These are phyloP conservation scores for Gymnorhina tibicen DNA, from an alignment of 2,113 vertebrate species.

Conservation along the genomic window DNA sequence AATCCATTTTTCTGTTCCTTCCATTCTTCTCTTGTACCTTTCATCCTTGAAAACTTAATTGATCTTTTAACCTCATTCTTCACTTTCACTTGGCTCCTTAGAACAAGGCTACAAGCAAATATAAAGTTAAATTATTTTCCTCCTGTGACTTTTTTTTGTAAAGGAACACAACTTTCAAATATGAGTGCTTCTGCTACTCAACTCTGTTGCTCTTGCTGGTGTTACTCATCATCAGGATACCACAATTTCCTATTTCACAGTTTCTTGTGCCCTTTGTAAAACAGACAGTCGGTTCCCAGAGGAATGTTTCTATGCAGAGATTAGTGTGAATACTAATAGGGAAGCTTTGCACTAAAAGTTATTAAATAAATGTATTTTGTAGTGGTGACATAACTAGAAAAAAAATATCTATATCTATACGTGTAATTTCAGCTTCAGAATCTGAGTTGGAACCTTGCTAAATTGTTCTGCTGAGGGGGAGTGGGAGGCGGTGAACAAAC, in stretches of 20 bases:
- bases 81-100: background rate
- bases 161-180: background rate
- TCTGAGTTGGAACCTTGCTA: background rate
- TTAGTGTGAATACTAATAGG: background rate
- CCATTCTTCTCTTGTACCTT: background rate
- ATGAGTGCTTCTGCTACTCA: background rate
- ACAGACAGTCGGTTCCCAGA: background rate
- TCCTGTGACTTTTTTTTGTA: background rate
- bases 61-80: background rate
- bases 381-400: background rate
- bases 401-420: background rate
- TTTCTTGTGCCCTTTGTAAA: background rate
- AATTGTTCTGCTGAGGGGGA: background rate
- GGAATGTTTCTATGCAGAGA: background rate
- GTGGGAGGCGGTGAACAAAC: background rate
- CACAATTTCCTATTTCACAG: background rate
- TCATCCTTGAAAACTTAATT: background rate
- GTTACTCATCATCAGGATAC: background rate
- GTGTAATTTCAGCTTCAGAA: background rate
- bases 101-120: background rate
- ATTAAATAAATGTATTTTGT: background rate
- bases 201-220: background rate
- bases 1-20: background rate
- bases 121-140: background rate
- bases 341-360: background rate